These are phyloP conservation scores for Apotomis betuletana DNA, from an alignment of 2,888 invertebrate species.

Conservation along the genomic window DNA sequence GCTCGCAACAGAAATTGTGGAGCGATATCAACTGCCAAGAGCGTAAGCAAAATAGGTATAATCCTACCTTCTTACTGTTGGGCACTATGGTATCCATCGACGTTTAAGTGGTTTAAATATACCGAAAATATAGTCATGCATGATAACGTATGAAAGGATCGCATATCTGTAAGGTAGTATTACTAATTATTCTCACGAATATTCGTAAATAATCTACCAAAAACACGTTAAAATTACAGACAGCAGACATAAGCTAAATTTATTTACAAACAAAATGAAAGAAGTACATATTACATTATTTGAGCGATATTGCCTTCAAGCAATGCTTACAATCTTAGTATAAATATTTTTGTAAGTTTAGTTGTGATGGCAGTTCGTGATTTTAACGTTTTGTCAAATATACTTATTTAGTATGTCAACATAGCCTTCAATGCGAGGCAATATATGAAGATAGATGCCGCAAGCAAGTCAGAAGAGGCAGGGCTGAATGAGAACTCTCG, in stretches of 20 bases:
- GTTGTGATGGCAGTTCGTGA: constrained; percentile 23
- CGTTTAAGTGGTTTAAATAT: neutral
- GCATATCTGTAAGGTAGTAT: neutral
- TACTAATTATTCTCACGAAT: neutral
- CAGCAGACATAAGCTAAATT: neutral
- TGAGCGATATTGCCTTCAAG: constrained; percentile 13
- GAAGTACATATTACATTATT: constrained; percentile 9
- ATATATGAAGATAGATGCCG: neutral
- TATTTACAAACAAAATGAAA: constrained; percentile 18
- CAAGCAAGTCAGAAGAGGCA: neutral
- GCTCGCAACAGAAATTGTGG: too few relatives aligned
- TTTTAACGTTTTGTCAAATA: constrained; percentile 7
- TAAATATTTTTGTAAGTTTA: constrained; percentile 3
- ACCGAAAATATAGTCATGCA: neutral
- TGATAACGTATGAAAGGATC: neutral
- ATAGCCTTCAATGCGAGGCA: neutral
- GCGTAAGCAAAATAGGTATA: too few relatives aligned
- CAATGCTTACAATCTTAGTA: constrained; percentile 2
- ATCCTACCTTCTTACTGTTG: too few relatives aligned
- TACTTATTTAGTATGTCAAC: constrained; percentile 3
- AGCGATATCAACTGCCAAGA: too few relatives aligned
- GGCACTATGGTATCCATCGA: neutral
- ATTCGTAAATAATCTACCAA: neutral
- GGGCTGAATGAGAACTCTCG: neutral
- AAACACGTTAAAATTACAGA: neutral